Conservation (phyloP, 2,888 invertebrate species). For the Dorcus parallelipipedus region DNA sequence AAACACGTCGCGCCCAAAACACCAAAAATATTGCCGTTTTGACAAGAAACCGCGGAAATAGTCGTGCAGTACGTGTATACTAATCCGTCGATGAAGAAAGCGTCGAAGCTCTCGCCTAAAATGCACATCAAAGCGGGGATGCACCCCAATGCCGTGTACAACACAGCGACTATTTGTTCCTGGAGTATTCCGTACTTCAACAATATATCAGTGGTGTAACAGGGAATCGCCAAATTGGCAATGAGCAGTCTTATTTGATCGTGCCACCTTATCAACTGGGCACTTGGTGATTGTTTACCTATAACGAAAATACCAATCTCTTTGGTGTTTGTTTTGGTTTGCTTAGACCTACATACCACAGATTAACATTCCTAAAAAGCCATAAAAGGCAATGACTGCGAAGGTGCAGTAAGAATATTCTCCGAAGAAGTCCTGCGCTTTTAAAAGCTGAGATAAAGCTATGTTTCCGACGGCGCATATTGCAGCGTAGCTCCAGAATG, state of each 20-base stretch:
- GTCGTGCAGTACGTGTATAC: not conserved
- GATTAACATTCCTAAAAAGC: not conserved
- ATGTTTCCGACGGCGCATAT: not conserved
- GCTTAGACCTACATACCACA: not conserved
- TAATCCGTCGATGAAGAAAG: slow-evolving; percentile 5
- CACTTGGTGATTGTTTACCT: not conserved
- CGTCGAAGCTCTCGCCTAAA: slow-evolving; percentile 1
- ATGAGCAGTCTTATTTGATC: slow-evolving; percentile 2
- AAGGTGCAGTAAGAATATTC: not conserved
- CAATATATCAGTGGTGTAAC: slow-evolving; percentile 23
- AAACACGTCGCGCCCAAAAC: not conserved
- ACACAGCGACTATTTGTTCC: slow-evolving; percentile 9
- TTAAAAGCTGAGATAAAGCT: not conserved
- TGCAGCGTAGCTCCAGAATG: not conserved
- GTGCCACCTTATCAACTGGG: slow-evolving; percentile 1
- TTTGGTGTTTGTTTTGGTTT: no score
- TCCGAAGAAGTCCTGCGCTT: not conserved
- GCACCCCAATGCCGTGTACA: slow-evolving; percentile 15
- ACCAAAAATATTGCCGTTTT: slow-evolving; percentile 1
- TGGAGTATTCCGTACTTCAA: slow-evolving; percentile 10
- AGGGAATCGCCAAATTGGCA: slow-evolving; percentile 19
- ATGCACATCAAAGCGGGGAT: slow-evolving; percentile 5
- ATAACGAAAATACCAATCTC: not conserved
- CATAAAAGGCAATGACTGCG: not conserved
- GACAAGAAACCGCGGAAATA: not conserved